Percentiles rank a stretch among this genome's conserved stretches.
phyloP scores from a whole-genome alignment of 2,113 vertebrate genomes.

The Malurus cyaneus region DNA sequence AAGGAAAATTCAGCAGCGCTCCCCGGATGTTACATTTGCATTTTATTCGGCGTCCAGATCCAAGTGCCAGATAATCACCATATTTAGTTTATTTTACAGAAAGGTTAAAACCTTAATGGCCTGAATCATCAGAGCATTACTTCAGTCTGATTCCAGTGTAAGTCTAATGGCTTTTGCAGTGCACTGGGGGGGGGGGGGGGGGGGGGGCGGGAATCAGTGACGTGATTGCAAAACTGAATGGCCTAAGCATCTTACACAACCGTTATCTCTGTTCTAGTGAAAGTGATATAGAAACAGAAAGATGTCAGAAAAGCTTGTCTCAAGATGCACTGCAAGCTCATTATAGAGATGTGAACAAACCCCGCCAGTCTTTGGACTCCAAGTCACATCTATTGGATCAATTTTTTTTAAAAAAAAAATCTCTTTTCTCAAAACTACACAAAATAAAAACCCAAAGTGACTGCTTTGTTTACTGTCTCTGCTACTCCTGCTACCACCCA shows the following conservation, averaged over 20 bases:
- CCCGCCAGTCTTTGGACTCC: not conserved
- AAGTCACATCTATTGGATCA: not conserved
- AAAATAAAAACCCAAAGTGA: not conserved
- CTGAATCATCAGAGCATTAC: conserved; percentile 56
- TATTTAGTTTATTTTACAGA: conserved; percentile 40
- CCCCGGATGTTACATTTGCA: not conserved
- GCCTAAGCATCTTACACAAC: conserved; percentile 10
- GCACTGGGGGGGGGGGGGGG: not conserved
- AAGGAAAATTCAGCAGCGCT: not conserved
- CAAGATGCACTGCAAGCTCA: not conserved
- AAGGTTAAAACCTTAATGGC: conserved; percentile 59
- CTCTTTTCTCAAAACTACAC: rapidly evolving
- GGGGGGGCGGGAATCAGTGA: not conserved
- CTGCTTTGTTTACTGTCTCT: not conserved
- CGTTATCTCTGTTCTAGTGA: not conserved
- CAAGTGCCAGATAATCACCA: conserved; percentile 50
- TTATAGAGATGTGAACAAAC: not conserved
- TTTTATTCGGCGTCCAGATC: conserved; percentile 37
- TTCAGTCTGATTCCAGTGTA: not conserved
- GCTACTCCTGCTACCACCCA: not conserved
- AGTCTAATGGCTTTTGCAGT: conserved; percentile 43
- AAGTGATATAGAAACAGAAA: not conserved
- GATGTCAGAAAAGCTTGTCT: not conserved
- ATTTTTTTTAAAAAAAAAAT: not conserved
- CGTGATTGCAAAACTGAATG: not conserved